Evolutionary conservation across 2,797 vertebrate genomes (phyloP), one percentile per base, ranked within the genome.

Genomic region (Chelon auratus): DNA sequence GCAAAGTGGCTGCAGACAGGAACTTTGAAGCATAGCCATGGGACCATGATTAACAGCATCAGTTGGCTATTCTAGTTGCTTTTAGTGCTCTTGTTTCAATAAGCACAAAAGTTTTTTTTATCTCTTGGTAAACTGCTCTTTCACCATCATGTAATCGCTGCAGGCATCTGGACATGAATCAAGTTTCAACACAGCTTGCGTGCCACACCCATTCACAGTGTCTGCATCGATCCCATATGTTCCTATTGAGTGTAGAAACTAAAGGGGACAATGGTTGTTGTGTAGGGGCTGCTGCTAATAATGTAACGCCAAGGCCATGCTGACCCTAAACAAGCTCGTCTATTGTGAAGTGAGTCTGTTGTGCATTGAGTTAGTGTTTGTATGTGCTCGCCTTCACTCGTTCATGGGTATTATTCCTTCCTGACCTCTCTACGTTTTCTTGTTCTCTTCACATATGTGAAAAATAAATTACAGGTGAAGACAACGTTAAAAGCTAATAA

Each of bases 1-100:
- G 80, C 50, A 74, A 73, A 88, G 78, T 73, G 78, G 59, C 24
- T 77, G 54, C 78, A 75, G 68, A 68, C 61, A 57, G 47, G 62
- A n/a, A 72, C 72, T 70, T 84, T 63, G 70, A 78, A 77, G 68
- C 63, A 3, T 14, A 72, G 61, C 82, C 54, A 81, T 61, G 62
- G 66, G 70, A 83, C 76, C 53, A 15, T 45, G 71, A 78, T 66
- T 43, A 78, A 81, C 66, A 43, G 47, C 79, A 77, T 79, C 69
- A 75, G 80, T 82, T 81, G 50, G 67, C 71, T 66, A 67, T 68
- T 68, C 64, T 72, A 40, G 37, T 77, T 78, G 64, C 74, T 65
- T 69, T 65, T 59, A 53, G 42, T 62, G 62, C 57, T 63, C 51
- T 42, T 22, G 40, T 69, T 77, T 55, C 37, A 56, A 64, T 65